Conservation (phyloP, 2,888 invertebrate species). For the Matsumyia berberina region DNA sequence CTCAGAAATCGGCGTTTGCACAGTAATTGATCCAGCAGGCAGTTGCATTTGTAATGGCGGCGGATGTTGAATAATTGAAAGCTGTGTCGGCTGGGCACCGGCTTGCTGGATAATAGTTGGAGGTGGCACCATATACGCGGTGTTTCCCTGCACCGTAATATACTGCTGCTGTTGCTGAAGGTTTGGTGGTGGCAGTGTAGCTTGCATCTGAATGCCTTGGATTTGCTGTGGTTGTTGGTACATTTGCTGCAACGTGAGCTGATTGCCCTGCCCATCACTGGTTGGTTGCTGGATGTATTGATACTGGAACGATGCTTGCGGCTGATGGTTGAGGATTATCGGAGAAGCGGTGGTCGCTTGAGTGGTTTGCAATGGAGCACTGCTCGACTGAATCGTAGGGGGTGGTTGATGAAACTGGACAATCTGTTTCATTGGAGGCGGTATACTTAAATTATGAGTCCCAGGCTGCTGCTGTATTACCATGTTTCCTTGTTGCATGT, state of each 20-base stretch:
- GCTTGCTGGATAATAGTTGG: constrained; percentile 78
- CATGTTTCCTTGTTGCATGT: constrained; percentile 78
- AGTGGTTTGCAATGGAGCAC: constrained; percentile 20
- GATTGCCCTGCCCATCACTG: constrained; percentile 69
- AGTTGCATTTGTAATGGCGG: constrained; percentile 73
- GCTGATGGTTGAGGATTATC: constrained; percentile 75
- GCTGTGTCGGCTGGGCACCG: constrained; percentile 58
- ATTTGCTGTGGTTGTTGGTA: constrained; percentile 75
- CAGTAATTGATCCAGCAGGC: constrained; percentile 59
- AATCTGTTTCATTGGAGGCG: constrained; percentile 71
- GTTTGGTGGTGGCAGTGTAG: constrained; percentile 51
- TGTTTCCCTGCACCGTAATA: constrained; percentile 78
- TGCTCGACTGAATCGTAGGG: constrained; percentile 50
- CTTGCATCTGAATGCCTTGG: constrained; percentile 71
- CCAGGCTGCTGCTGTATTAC: constrained; percentile 77
- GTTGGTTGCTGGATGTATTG: constrained; percentile 75
- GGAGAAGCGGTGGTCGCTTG: constrained; percentile 60
- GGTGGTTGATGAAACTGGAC: constrained; percentile 73
- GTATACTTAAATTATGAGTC: constrained; percentile 77
- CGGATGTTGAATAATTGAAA: constrained; percentile 74
- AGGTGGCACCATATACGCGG: constrained; percentile 79
- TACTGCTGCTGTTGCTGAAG: constrained; percentile 77
- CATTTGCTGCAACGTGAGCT: constrained; percentile 52
- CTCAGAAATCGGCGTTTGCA: constrained; percentile 59
- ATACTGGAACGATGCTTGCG: constrained; percentile 71